Evolutionary conservation across 1,140 invertebrate species (phyloP), one percentile per base, ranked within the genome.

Genomic region (Mesaphorura yosii): DNA sequence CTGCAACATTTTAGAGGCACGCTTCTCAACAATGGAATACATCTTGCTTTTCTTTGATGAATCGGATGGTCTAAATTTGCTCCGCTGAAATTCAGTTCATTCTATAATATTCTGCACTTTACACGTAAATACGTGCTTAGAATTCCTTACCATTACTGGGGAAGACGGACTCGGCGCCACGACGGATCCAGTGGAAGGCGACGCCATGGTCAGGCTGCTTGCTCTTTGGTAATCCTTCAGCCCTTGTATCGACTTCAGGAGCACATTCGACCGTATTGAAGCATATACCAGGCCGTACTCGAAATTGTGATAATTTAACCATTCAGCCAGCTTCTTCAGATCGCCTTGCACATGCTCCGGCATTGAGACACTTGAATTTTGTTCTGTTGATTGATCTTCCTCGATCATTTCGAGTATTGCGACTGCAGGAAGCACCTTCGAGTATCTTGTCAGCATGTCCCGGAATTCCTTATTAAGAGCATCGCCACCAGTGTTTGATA

Each of bases 401-500:
- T 91, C 87, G 40, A 80, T 77, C 55, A 92, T 73, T 70, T 93
- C 88, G 61, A 93, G 69, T 22, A 96, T 73, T 44, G 83, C 77
- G 5, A 90, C 83, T 0, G 90, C 82, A 26, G 88, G 79, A 27
- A 94, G 72, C 3, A 89, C 86, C 62, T 85, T 81, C 62, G 88
- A 90, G 70, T 94, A 83, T 53, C 86, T 80, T 48, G 79, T 79
- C 14, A 97, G 70, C 44, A 91, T 73, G 63, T 87, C 84, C 64
- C 87, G 82, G 68, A 94, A 94, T 66, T 95, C 88, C 58, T 78
- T 77, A 64, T 88, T 86, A 23, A 96, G 68, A 51, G 79, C 77
- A 59, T 82, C 74, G 53, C 79, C 79, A 27, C 85, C 85, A 65
- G 77, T 76, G 65, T 83, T 80, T 67, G 80, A 86, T 31, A 86